Percentiles rank a stretch among this genome's conserved stretches.
Evolutionary conservation across 2,888 invertebrate species (phyloP).

Genomic region (Aquatica leii): DNA sequence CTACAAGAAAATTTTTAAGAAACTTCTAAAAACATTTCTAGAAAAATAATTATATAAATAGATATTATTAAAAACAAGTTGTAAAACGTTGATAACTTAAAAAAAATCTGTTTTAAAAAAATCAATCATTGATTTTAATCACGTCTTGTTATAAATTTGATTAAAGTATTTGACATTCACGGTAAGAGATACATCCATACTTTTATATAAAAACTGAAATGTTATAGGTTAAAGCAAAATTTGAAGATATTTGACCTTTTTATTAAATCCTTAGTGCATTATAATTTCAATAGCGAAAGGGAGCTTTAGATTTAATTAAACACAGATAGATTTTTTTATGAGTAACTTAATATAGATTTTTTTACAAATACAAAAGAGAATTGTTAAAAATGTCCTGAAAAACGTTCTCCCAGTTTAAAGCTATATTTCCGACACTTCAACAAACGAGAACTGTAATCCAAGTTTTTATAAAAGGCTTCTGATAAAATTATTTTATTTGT

Average conservation of each 20-base stretch:
- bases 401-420: conserved; percentile 2
- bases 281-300: not conserved
- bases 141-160: too few species aligned
- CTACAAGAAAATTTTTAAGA: too few species aligned
- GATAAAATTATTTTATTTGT: conserved; percentile 5
- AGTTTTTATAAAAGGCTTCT: conserved; percentile 11
- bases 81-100: too few species aligned
- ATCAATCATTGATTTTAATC: too few species aligned
- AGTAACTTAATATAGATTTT: conserved; percentile 1
- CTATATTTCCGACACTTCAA: conserved; percentile 3
- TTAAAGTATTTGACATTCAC: conserved; percentile 27
- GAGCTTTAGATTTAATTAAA: conserved; percentile 9
- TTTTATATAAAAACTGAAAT: conserved; percentile 4
- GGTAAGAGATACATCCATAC: too few species aligned
- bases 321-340: conserved; percentile 8
- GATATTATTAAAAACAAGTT: too few species aligned
- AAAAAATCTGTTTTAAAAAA: too few species aligned
- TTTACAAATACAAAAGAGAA: not conserved
- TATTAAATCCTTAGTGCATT: conserved; percentile 6
- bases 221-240: conserved; percentile 9
- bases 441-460: conserved; percentile 10
- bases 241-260: conserved; percentile 9
- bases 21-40: too few species aligned
- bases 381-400: not conserved
- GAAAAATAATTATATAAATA: too few species aligned